These are phyloP conservation scores for Chunga burmeisteri DNA, from an alignment of 2,113 vertebrate genomes.

Conservation along the genomic window DNA sequence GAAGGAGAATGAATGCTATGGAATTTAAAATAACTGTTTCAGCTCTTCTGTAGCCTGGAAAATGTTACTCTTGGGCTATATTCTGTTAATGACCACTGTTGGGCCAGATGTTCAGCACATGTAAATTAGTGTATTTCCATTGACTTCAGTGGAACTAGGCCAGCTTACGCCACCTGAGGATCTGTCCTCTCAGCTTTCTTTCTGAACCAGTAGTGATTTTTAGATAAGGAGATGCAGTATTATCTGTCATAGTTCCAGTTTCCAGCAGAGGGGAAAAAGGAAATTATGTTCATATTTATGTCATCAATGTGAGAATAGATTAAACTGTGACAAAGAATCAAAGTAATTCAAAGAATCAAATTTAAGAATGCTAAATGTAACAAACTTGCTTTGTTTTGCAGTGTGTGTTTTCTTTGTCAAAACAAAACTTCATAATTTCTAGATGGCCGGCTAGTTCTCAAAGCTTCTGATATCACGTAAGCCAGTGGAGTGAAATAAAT, in stretches of 20 bases:
- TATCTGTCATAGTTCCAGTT: neutral
- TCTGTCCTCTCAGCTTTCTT: conserved; percentile 7
- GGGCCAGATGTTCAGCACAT: conserved; percentile 33
- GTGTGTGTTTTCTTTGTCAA: neutral
- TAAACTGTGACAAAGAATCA: neutral
- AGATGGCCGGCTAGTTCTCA: neutral
- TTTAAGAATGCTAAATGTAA: neutral
- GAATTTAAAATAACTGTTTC: conserved; percentile 20
- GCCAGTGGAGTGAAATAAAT: neutral
- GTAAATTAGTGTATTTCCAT: conserved; percentile 29
- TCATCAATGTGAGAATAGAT: neutral
- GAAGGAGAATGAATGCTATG: neutral
- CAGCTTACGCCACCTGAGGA: neutral
- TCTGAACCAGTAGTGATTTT: neutral
- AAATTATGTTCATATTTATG: neutral
- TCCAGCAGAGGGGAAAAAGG: neutral
- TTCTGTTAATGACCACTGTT: conserved; percentile 7
- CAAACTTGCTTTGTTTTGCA: neutral
- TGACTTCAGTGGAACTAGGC: conserved; percentile 16
- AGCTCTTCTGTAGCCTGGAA: conserved; percentile 10
- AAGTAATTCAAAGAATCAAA: neutral
- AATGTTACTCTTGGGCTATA: conserved; percentile 44
- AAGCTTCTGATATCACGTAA: neutral
- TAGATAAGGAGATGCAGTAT: neutral
- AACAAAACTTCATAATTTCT: neutral